Evolutionary conservation across 2,888 invertebrate genomes (phyloP).

Genomic region (Trisateles emortualis): DNA sequence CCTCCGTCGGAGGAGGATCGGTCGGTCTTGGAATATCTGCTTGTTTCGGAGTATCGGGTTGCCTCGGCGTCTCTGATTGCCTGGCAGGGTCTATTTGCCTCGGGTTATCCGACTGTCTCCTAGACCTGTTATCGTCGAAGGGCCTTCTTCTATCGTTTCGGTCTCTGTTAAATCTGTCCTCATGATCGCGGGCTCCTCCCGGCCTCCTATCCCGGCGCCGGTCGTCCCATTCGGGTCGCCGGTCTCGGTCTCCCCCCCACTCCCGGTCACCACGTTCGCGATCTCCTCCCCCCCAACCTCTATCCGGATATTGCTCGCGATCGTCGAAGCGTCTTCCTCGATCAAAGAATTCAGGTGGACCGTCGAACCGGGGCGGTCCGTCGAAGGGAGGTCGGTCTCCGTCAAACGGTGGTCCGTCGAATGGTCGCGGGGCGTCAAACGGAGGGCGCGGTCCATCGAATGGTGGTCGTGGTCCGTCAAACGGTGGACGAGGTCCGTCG

Average conservation of each 20-base stretch:
- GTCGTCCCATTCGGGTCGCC: constrained; percentile 59
- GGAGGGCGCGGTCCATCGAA: constrained; percentile 58
- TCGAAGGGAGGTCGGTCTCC: constrained; percentile 51
- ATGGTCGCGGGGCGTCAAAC: constrained; percentile 68
- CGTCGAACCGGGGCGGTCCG: constrained; percentile 53
- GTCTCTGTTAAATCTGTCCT: constrained; percentile 59
- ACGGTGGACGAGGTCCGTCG: constrained; percentile 59
- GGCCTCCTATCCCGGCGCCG: constrained; percentile 64
- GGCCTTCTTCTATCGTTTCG: constrained; percentile 60
- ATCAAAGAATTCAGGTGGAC: constrained; percentile 77
- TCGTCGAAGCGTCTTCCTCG: constrained; percentile 78
- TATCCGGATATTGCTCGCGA: constrained; percentile 70
- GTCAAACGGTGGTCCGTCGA: constrained; percentile 55
- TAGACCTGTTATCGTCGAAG: constrained; percentile 54
- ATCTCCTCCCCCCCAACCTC: constrained; percentile 72
- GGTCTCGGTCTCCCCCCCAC: constrained; percentile 11
- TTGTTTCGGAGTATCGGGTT: neutral
- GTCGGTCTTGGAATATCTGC: neutral
- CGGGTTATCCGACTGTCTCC: constrained; percentile 16
- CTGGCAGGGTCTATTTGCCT: neutral
- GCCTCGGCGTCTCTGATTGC: neutral
- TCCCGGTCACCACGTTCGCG: constrained; percentile 56
- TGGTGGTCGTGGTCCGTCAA: constrained; percentile 52
- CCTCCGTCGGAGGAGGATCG: neutral
- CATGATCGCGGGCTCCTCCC: constrained; percentile 51